Percentiles rank a stretch among this genome's conserved stretches.
phyloP scores from a whole-genome alignment of 2,888 invertebrate genomes.

The Andrena dorsata region DNA sequence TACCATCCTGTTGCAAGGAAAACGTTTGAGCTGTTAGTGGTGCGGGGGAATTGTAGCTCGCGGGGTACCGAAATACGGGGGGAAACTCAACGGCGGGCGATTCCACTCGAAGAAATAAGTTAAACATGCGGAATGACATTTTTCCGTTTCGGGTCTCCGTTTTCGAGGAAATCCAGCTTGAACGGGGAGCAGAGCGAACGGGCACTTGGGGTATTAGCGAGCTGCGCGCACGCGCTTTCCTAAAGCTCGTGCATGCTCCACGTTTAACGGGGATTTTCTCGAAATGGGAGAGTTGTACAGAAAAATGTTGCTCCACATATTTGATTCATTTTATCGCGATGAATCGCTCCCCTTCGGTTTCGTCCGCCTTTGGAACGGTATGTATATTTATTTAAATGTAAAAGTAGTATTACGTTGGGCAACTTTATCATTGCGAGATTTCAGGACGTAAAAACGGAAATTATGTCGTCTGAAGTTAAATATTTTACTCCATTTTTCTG shows the following conservation, averaged over 20 bases:
- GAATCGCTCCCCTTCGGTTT: background rate
- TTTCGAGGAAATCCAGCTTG: background rate
- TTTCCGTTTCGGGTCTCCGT: background rate
- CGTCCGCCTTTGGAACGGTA: background rate
- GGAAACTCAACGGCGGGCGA: background rate
- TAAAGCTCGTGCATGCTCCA: too few relatives aligned
- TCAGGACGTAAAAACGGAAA: too few relatives aligned
- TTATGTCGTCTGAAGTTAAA: too few relatives aligned
- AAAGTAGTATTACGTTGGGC: background rate
- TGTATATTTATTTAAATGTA: background rate
- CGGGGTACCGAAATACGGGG: background rate
- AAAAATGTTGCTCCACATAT: background rate
- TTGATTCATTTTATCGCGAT: background rate
- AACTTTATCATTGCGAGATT: too few relatives aligned
- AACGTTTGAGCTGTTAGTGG: background rate
- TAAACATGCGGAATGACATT: background rate
- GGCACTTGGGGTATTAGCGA: too few relatives aligned
- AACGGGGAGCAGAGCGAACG: background rate
- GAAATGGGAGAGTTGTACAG: background rate
- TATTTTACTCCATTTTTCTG: too few relatives aligned
- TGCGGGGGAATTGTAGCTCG: background rate
- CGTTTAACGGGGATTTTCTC: background rate
- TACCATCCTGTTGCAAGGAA: constrained; percentile 36
- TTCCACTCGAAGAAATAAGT: constrained; percentile 2
- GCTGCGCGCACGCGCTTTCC: too few relatives aligned